Conservation (phyloP, 2,113 vertebrate species). For the Polypterus bichir region DNA sequence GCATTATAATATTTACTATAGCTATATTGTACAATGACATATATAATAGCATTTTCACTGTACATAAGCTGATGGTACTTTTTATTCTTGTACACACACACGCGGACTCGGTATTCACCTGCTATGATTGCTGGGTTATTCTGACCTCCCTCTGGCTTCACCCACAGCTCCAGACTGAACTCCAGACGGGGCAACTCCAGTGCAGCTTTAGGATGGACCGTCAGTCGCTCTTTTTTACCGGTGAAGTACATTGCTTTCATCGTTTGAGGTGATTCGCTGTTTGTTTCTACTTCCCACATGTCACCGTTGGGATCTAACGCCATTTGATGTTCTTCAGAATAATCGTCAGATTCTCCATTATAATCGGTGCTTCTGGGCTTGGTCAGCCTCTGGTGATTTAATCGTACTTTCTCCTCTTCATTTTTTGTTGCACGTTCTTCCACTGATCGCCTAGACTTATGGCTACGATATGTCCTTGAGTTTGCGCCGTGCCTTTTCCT, state of each 20-base stretch:
- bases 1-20: too few species aligned
- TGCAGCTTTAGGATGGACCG: constrained; percentile 45
- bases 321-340: constrained; percentile 36
- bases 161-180: constrained; percentile 84
- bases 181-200: constrained; percentile 55
- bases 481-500: too few species aligned
- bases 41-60: too few species aligned
- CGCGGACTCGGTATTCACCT: constrained; percentile 48
- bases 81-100: too few species aligned
- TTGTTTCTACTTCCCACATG: constrained; percentile 28
- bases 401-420: too few species aligned
- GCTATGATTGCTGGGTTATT: constrained; percentile 75
- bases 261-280: constrained; percentile 31
- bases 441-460: too few species aligned
- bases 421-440: too few species aligned
- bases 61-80: too few species aligned
- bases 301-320: constrained; percentile 11
- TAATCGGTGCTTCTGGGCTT: background rate
- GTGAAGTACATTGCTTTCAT: constrained; percentile 70
- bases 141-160: constrained; percentile 84
- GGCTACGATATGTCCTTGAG: too few species aligned
- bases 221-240: constrained; percentile 62
- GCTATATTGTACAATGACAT: too few species aligned
- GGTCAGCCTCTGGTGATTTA: constrained; percentile 1
- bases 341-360: constrained; percentile 20